phyloP scores from a whole-genome alignment of 1,140 invertebrate genomes.

The Bursaphelenchus mucronatus region DNA sequence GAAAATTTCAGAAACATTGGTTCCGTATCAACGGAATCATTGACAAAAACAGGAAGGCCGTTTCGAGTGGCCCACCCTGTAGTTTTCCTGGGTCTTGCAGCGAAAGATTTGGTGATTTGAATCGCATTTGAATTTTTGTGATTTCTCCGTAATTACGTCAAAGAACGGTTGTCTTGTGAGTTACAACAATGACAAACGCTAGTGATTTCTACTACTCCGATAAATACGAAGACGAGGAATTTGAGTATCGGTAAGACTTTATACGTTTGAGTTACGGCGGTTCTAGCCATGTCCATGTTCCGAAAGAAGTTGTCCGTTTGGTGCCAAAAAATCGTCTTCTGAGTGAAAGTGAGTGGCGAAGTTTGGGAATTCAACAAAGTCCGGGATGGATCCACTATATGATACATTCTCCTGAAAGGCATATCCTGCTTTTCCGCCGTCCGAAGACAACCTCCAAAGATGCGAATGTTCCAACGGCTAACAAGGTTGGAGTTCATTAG shows the following conservation, averaged over 20 bases:
- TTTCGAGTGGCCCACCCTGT: neutral
- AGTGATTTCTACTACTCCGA: conserved; percentile 71
- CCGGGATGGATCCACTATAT: conserved; percentile 87
- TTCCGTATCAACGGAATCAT: too few relatives aligned
- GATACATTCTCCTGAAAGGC: conserved; percentile 76
- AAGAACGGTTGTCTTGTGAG: neutral
- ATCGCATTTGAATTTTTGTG: neutral
- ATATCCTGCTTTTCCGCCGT: conserved; percentile 46
- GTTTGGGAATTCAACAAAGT: conserved; percentile 82
- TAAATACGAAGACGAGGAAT: conserved; percentile 78
- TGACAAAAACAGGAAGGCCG: too few relatives aligned
- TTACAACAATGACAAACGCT: conserved; percentile 20
- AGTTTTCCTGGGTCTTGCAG: neutral
- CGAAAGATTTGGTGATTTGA: neutral
- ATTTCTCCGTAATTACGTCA: neutral
- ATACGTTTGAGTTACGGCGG: neutral
- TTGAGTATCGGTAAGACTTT: conserved; percentile 69
- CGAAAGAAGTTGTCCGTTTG: conserved; percentile 75
- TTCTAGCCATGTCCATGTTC: conserved; percentile 77
- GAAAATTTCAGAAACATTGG: too few relatives aligned
- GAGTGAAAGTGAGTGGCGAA: conserved; percentile 90
- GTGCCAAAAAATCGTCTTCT: conserved; percentile 86
- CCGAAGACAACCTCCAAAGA: conserved; percentile 29
- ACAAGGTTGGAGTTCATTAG: too few relatives aligned
- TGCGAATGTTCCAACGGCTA: too few relatives aligned